Conservation (phyloP, 2,113 vertebrate genomes). For the Phylloscopus whistleri region DNA sequence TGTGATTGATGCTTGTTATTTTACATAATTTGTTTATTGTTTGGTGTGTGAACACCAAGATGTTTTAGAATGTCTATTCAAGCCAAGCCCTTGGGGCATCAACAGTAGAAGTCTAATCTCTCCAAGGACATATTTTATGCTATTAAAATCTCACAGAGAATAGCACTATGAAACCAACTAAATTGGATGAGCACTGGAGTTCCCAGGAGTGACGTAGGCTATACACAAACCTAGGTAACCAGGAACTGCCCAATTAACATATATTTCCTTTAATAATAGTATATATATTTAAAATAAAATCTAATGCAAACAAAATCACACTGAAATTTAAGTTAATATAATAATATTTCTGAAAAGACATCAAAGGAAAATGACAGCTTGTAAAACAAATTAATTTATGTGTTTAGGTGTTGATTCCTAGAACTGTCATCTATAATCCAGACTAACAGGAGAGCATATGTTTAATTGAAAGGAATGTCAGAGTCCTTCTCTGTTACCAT, state of each 20-base stretch:
- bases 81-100: slow-evolving; percentile 14
- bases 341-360: not conserved
- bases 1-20: not conserved
- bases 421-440: not conserved
- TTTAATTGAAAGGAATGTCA: not conserved
- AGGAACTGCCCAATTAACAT: not conserved
- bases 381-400: not conserved
- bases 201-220: not conserved
- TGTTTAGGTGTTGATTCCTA: not conserved
- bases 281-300: not conserved
- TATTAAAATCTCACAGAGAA: not conserved
- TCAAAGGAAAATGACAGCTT: not conserved
- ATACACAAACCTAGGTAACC: not conserved
- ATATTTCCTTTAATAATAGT: not conserved
- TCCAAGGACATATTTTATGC: slow-evolving; percentile 10
- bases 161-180: not conserved
- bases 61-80: not conserved
- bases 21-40: slow-evolving; percentile 42
- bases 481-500: not conserved
- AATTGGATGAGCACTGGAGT: not conserved
- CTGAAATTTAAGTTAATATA: not conserved
- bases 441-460: rapidly evolving
- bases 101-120: not conserved
- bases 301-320: not conserved
- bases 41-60: not conserved